These are phyloP conservation scores for Bhutanitis thaidina DNA, from an alignment of 2,888 invertebrate species.

Conservation along the genomic window DNA sequence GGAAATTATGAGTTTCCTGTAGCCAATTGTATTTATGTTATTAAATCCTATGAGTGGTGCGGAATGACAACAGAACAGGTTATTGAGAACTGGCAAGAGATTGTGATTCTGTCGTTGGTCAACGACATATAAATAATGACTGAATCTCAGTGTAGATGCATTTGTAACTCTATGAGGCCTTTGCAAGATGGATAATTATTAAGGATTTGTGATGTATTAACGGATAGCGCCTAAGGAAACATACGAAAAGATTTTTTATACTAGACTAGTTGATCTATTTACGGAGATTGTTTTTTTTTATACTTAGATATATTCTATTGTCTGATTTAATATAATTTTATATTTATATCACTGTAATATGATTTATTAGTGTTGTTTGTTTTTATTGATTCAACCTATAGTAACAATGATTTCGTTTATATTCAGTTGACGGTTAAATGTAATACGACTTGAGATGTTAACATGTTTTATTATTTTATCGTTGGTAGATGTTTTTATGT, in stretches of 20 bases:
- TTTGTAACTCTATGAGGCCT: slow-evolving; percentile 80
- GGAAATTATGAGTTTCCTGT: slow-evolving; percentile 78
- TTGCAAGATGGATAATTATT: slow-evolving; percentile 79
- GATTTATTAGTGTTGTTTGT: slow-evolving; percentile 81
- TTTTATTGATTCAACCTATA: slow-evolving; percentile 71
- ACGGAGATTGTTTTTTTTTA: slow-evolving; percentile 81
- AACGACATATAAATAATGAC: slow-evolving; percentile 80
- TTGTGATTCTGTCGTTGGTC: slow-evolving; percentile 79
- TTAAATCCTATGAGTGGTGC: slow-evolving; percentile 72
- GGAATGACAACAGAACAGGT: slow-evolving; percentile 70
- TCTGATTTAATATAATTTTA: slow-evolving; percentile 79
- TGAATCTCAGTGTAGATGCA: slow-evolving; percentile 81
- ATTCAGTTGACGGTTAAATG: slow-evolving; percentile 53
- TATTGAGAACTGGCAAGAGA: slow-evolving; percentile 75
- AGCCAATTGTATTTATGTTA: slow-evolving; percentile 78
- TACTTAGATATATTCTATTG: slow-evolving; percentile 80
- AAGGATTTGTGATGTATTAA: slow-evolving; percentile 81
- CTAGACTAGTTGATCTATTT: slow-evolving; percentile 80
- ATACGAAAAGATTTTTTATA: slow-evolving; percentile 80
- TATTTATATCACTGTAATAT: slow-evolving; percentile 75
- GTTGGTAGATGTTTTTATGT: slow-evolving; percentile 56
- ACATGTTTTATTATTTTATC: slow-evolving; percentile 67
- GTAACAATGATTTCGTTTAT: slow-evolving; percentile 60
- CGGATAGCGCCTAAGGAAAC: slow-evolving; percentile 81
- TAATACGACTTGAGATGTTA: slow-evolving; percentile 52